Conservation (phyloP, 2,888 invertebrate species). For the Exephanes ischioxanthus region DNA sequence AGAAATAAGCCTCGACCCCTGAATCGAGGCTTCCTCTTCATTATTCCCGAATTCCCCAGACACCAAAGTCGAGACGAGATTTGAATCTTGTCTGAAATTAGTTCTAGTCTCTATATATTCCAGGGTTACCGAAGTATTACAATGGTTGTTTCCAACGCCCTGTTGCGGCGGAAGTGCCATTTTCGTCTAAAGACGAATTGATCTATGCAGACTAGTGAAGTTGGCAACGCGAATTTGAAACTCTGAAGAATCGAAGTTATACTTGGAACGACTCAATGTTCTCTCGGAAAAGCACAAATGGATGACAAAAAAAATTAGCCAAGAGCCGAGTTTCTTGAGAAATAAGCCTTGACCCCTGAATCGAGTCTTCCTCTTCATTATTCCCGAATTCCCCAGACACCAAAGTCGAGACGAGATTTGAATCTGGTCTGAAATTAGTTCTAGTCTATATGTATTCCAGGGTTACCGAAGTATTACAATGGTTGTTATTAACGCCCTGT, state of each 20-base stretch:
- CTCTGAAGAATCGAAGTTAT: too few relatives aligned
- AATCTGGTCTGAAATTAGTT: slow-evolving; percentile 25
- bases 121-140: neutral
- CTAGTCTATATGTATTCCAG: neutral
- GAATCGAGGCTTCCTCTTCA: slow-evolving; percentile 23
- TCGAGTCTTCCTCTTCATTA: slow-evolving; percentile 33
- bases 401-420: slow-evolving; percentile 8
- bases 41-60: slow-evolving; percentile 32
- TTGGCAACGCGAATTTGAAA: too few relatives aligned
- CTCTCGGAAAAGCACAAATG: too few relatives aligned
- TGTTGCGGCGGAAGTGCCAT: neutral
- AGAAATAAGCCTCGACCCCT: slow-evolving; percentile 1
- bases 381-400: slow-evolving; percentile 22
- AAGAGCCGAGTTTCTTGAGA: neutral
- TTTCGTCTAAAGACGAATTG: neutral
- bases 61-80: slow-evolving; percentile 9
- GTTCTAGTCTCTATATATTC: neutral
- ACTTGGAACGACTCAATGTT: too few relatives aligned
- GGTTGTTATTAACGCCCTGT: neutral
- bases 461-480: neutral
- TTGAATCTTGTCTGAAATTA: slow-evolving; percentile 21
- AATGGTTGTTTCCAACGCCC: neutral
- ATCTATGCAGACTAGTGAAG: neutral
- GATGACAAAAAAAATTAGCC: too few relatives aligned
- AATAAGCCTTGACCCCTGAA: slow-evolving; percentile 2